These are phyloP conservation scores for Paradoxurus hermaphroditus DNA, from an alignment of 2,113 vertebrate species.

Conservation along the genomic window DNA sequence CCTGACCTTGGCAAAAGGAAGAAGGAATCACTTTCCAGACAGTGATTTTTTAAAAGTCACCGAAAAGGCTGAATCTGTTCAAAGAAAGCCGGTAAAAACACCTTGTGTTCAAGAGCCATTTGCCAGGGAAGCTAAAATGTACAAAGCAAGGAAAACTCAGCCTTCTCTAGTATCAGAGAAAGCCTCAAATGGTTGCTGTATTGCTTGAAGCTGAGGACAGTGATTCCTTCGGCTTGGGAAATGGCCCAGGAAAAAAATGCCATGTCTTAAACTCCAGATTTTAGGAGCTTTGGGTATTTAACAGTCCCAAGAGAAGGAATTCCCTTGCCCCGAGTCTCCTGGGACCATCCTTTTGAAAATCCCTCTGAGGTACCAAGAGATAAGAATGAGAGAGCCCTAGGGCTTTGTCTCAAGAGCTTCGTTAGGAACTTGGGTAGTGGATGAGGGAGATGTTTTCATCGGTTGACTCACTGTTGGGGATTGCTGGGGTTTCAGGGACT, in stretches of 20 bases:
- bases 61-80: not conserved
- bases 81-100: not conserved
- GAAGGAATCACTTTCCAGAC: not conserved
- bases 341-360: not conserved
- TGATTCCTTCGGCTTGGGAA: not conserved
- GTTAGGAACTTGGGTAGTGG: slow-evolving; percentile 29
- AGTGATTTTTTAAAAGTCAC: not conserved
- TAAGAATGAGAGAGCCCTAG: not conserved
- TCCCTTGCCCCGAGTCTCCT: not conserved
- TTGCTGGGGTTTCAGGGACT: not conserved
- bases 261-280: not conserved
- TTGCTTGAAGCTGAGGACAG: not conserved
- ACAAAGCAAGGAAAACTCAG: not conserved
- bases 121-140: not conserved
- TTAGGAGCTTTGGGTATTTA: slow-evolving; percentile 1
- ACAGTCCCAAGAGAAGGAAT: not conserved
- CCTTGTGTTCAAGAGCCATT: not conserved
- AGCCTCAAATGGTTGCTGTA: not conserved
- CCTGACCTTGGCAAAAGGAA: slow-evolving; percentile 19
- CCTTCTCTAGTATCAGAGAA: not conserved
- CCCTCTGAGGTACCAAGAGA: not conserved
- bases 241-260: not conserved
- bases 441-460: not conserved
- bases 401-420: slow-evolving; percentile 23
- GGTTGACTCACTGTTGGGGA: not conserved